Conservation (phyloP, 2,113 vertebrate species). For the Podocnemis expansa region DNA sequence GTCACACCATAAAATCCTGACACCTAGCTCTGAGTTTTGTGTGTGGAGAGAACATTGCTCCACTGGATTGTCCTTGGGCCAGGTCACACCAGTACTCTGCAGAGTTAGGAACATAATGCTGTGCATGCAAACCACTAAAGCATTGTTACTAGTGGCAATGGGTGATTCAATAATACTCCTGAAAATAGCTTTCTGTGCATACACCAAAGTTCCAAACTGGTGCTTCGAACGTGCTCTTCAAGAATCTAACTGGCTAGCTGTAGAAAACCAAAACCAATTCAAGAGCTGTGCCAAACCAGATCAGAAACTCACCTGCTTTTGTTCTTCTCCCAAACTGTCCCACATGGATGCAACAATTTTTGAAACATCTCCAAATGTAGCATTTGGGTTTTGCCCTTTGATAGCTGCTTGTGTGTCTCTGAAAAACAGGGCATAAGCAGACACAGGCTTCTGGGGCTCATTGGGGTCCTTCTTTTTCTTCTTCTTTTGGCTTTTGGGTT, state of each 20-base stretch:
- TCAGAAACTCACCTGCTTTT: slow-evolving; percentile 88
- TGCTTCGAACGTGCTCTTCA: fast-evolving
- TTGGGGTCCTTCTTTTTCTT: slow-evolving; percentile 99
- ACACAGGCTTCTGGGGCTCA: slow-evolving; percentile 96
- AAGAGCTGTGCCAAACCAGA: not conserved
- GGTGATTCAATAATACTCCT: not conserved
- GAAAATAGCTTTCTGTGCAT: not conserved
- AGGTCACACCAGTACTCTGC: fast-evolving
- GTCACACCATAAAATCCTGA: not conserved
- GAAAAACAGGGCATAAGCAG: slow-evolving; percentile 97
- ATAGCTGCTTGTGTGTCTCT: slow-evolving; percentile 98
- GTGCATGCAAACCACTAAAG: fast-evolving
- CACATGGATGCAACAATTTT: slow-evolving; percentile 99
- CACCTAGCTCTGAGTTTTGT: not conserved
- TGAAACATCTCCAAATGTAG: slow-evolving; percentile 96
- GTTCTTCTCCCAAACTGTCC: slow-evolving; percentile 97
- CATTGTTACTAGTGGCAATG: fast-evolving
- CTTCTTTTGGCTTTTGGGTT: slow-evolving; percentile 97
- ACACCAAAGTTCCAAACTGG: not conserved
- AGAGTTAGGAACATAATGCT: fast-evolving
- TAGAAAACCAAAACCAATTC: not conserved
- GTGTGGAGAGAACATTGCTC: not conserved
- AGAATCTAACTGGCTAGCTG: fast-evolving
- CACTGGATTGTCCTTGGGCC: not conserved
- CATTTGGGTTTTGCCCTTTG: slow-evolving; percentile 97